phyloP scores from a whole-genome alignment of 2,797 vertebrate genomes.

The Craterocephalus amniculus region DNA sequence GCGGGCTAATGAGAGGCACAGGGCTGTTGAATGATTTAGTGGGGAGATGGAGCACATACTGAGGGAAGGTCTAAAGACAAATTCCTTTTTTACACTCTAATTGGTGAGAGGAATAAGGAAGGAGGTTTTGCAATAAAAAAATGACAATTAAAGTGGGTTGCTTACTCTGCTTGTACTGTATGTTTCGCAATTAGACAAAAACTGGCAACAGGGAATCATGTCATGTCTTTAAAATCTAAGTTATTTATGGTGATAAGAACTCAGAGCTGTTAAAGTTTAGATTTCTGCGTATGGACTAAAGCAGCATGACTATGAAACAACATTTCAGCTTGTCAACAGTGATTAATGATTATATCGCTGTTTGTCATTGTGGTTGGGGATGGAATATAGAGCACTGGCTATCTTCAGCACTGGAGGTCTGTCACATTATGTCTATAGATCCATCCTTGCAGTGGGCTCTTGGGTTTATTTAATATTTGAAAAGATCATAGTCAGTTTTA shows the following conservation, averaged over 20 bases:
- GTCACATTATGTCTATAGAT: neutral
- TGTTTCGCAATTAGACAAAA: constrained; percentile 53
- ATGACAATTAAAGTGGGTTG: constrained; percentile 65
- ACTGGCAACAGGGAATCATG: constrained; percentile 40
- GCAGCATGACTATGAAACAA: neutral
- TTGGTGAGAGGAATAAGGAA: constrained; percentile 84
- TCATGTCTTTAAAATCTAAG: constrained; percentile 28
- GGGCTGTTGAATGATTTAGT: constrained; percentile 91
- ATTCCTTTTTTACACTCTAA: constrained; percentile 87
- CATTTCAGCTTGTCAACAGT: too few relatives aligned
- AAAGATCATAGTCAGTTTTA: constrained; percentile 5
- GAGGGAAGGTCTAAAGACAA: constrained; percentile 80
- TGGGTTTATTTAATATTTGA: constrained; percentile 7
- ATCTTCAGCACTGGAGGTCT: neutral
- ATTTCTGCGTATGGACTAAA: constrained; percentile 17
- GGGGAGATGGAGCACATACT: constrained; percentile 75
- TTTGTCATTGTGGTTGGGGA: neutral
- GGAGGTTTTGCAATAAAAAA: constrained; percentile 80
- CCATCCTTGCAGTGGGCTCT: neutral
- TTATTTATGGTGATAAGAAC: neutral
- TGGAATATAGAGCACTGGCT: neutral
- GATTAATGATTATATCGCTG: too few relatives aligned
- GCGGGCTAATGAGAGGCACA: constrained; percentile 91
- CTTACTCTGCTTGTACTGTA: constrained; percentile 42
- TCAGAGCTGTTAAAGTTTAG: neutral